phyloP scores from a whole-genome alignment of 2,113 vertebrate genomes.

The Gambusia holbrooki region DNA sequence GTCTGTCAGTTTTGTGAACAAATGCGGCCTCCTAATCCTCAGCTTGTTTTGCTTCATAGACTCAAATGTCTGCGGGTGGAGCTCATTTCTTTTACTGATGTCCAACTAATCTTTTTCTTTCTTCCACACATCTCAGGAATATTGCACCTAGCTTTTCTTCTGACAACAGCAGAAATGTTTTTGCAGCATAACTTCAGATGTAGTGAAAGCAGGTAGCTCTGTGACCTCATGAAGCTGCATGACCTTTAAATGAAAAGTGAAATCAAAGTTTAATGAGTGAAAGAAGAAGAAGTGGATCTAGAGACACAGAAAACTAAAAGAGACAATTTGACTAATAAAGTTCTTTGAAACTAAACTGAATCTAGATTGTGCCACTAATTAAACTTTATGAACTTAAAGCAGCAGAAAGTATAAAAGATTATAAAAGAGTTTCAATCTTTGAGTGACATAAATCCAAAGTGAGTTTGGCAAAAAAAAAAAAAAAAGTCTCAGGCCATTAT shows the following conservation, averaged over 20 bases:
- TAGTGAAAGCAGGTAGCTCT: background rate
- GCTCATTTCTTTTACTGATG: background rate
- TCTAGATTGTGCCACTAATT: too few species aligned
- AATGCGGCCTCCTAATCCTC: background rate
- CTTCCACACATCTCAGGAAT: background rate
- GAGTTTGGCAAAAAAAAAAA: too few species aligned
- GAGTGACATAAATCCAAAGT: too few species aligned
- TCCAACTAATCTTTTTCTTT: background rate
- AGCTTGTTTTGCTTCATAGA: conserved; percentile 12
- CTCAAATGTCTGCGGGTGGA: conserved; percentile 3
- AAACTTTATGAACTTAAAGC: too few species aligned
- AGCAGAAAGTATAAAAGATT: too few species aligned
- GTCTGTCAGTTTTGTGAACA: background rate
- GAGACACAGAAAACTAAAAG: background rate
- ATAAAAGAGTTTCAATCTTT: too few species aligned
- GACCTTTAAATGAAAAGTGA: background rate
- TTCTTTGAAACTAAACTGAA: too few species aligned
- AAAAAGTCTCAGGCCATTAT: too few species aligned
- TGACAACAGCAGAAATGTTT: background rate
- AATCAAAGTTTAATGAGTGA: background rate
- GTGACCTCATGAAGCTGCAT: too few species aligned
- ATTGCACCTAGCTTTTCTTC: background rate
- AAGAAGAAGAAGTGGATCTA: background rate
- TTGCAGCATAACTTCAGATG: background rate
- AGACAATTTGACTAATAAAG: background rate